A percentile compares a stretch with the other conserved stretches of the same genome.
phyloP scores from a whole-genome alignment of 2,113 vertebrate species.

The Centropus bengalensis region DNA sequence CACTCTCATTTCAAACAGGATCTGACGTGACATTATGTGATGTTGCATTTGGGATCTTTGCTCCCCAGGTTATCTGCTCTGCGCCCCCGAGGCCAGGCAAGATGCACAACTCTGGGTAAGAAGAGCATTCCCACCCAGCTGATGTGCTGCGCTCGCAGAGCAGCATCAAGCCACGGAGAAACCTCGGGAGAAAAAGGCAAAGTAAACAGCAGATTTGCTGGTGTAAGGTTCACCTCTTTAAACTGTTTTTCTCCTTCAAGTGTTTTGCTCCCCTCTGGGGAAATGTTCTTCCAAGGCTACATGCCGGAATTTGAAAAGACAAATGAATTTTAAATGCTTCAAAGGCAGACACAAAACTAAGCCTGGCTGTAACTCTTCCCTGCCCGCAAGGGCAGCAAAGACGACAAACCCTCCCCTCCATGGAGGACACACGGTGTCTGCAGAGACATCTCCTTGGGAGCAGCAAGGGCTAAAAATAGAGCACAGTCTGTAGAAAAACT shows the following conservation, averaged over 20 bases:
- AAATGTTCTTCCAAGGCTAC: background rate
- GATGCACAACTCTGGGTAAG: background rate
- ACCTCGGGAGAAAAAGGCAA: background rate
- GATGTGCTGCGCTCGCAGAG: rapidly evolving
- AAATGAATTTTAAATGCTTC: background rate
- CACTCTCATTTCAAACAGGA: background rate
- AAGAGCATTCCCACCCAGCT: background rate
- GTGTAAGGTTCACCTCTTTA: background rate
- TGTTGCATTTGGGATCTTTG: rapidly evolving
- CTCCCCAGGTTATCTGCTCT: background rate
- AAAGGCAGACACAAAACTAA: background rate
- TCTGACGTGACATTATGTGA: background rate
- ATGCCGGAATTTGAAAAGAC: background rate
- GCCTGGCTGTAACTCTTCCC: background rate
- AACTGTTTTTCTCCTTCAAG: background rate
- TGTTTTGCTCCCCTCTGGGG: background rate
- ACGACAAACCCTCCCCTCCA: background rate
- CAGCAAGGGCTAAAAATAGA: slow-evolving; percentile 9
- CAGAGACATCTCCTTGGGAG: background rate
- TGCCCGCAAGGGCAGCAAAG: background rate
- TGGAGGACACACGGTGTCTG: background rate
- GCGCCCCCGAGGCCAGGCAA: too few species aligned
- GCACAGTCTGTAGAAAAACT: background rate
- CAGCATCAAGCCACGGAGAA: background rate
- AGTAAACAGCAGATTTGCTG: background rate